Base-by-base conservation (phyloP, 2,113 vertebrate genomes). In the Beaufortia kweichowensis region DNA sequence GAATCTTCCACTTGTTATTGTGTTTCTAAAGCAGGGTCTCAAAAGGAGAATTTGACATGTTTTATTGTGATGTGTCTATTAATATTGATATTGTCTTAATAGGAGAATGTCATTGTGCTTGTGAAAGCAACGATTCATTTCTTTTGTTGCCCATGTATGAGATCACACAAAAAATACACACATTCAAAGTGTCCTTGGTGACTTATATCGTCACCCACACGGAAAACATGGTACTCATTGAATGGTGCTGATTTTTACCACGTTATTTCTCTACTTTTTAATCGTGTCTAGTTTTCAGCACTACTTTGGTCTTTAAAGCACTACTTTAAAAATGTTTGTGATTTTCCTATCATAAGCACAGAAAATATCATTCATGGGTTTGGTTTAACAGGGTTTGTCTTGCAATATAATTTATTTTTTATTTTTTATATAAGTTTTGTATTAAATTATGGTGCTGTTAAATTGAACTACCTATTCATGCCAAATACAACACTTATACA, bases 231-330 rank as follows among this genome's bases (percentile, higher is more conserved):
- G 50, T 56, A 70, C 53, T 79, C 46, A 83, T 70, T 65, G 63
- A 74, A 85, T 29, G 83, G 82, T 88, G 86, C 84, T 86, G 78
- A 66, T 81, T 84, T 82, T 83, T 84, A 77, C 60, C 56, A 60
- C 35, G 75, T 39, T 0, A 74, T 72, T 67, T 74, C 53, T 62
- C 0, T 0, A 71, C 82, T 84, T 75, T 17, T 68, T 53, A 66
- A 2, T 41, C 33, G 31, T 17, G 17, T 57, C 68, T 28, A 9
- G n/a, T 28, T 39, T 15, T 71, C 21, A 39, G 33, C 31, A 17
- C 14, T 23, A 12, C 24, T 33, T 33, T 14, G 35, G 35, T 39
- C 9, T 39, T 39, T 39, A 10, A 39, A 39, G 35, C 4, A 39
- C 35, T 39, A 1, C 35, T 5, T 53, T n/a, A n/a, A 3, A 2